These are phyloP conservation scores for Cisticola juncidis DNA, from an alignment of 2,113 vertebrate genomes.

Conservation along the genomic window DNA sequence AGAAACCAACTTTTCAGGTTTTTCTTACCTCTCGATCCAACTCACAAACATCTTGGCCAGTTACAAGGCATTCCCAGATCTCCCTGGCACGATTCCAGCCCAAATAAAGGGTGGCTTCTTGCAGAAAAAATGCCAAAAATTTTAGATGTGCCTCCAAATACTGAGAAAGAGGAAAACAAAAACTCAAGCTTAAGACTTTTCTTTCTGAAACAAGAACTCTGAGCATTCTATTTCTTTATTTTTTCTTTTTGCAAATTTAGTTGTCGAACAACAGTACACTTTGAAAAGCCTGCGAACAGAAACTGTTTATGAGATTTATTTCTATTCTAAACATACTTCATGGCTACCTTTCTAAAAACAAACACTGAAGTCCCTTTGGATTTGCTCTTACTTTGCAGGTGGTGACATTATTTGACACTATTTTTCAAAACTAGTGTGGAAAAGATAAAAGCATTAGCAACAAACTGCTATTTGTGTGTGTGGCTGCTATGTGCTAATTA, in stretches of 20 bases:
- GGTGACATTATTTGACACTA: neutral
- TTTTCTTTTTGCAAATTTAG: neutral
- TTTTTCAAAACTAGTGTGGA: neutral
- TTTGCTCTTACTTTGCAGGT: neutral
- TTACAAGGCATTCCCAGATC: conserved; percentile 98
- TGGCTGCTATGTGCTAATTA: neutral
- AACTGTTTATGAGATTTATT: neutral
- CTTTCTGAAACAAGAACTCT: neutral
- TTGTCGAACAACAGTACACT: neutral
- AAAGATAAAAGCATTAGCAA: neutral
- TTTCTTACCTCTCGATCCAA: conserved; percentile 91
- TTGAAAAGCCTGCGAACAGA: neutral
- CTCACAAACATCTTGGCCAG: conserved; percentile 94
- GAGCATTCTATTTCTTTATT: neutral
- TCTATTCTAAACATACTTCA: neutral
- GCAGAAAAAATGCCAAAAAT: conserved; percentile 98
- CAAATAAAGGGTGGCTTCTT: conserved; percentile 97
- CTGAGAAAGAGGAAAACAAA: conserved; percentile 72
- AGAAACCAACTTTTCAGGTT: neutral
- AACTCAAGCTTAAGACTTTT: conserved; percentile 35
- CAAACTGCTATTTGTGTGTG: neutral
- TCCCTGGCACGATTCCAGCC: conserved; percentile 97
- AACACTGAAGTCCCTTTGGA: neutral
- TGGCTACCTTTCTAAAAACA: neutral
- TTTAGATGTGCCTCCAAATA: conserved; percentile 97